Evolutionary conservation across 2,888 invertebrate genomes (phyloP).

Genomic region (Heteromyza rotundicornis): DNA sequence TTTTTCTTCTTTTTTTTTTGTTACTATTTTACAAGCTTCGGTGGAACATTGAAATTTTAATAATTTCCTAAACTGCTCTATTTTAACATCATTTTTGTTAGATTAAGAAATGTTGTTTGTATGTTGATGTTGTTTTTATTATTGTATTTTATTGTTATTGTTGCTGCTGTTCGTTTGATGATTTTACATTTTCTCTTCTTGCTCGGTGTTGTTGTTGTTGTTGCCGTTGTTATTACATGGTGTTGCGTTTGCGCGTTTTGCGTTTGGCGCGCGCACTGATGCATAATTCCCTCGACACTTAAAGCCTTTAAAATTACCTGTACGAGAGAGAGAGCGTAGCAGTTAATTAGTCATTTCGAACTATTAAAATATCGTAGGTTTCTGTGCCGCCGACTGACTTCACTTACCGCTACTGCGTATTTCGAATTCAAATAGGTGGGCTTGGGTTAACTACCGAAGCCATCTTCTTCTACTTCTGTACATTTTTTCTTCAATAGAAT

Average conservation of each 20-base stretch:
- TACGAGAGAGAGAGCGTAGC: constrained; percentile 7
- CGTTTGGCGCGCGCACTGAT: too few species aligned
- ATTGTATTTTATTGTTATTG: background rate
- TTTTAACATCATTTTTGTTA: background rate
- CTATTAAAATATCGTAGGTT: constrained; percentile 24
- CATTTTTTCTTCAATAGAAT: too few species aligned
- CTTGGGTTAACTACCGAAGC: background rate
- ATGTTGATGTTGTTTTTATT: background rate
- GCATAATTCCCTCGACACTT: constrained; percentile 57
- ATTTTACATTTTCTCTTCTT: background rate
- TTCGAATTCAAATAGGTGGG: background rate
- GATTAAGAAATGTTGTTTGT: background rate
- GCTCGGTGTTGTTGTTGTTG: background rate
- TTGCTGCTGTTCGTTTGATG: background rate
- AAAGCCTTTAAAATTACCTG: constrained; percentile 13
- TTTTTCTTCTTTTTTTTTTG: background rate
- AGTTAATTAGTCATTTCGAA: constrained; percentile 34
- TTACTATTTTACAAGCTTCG: background rate
- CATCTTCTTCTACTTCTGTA: too few species aligned
- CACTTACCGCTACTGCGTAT: constrained; percentile 1
- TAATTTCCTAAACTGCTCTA: background rate
- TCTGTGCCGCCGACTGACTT: background rate
- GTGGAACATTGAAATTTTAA: background rate
- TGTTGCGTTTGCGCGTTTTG: constrained; percentile 60
- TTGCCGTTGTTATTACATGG: constrained; percentile 34